Evolutionary conservation across 2,113 vertebrate genomes (phyloP).

Genomic region (Capreolus pygargus): DNA sequence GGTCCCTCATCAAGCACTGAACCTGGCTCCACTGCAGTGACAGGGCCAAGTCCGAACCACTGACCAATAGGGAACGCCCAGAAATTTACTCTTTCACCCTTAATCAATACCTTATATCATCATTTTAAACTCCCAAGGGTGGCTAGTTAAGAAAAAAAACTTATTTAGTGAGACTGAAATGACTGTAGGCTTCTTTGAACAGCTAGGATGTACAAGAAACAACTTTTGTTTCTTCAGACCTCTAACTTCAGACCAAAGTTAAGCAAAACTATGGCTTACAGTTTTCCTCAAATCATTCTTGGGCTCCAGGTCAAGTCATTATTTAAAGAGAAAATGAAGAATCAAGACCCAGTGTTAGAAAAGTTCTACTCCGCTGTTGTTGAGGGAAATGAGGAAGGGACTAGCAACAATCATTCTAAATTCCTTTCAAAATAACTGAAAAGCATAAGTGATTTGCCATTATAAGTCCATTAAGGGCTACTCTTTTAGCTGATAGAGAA

Average conservation of each 20-base stretch:
- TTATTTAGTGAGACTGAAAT: background rate
- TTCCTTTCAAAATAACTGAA: background rate
- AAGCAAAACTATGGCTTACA: background rate
- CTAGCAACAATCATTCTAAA: background rate
- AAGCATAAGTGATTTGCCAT: background rate
- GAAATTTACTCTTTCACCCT: background rate
- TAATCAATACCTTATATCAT: background rate
- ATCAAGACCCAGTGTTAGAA: background rate
- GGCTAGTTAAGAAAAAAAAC: background rate
- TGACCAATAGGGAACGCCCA: background rate
- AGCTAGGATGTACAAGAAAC: background rate
- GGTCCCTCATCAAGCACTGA: background rate
- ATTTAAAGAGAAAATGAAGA: slow-evolving; percentile 33
- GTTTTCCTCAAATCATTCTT: background rate
- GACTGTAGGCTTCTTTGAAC: background rate
- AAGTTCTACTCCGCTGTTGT: background rate
- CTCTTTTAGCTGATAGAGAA: background rate
- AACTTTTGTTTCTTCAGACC: background rate
- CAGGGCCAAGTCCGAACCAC: background rate
- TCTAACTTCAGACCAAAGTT: background rate
- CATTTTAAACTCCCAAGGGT: background rate
- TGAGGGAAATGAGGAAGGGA: background rate
- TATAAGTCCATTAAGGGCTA: background rate
- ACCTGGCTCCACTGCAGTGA: background rate
- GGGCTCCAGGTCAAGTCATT: background rate